Evolutionary conservation across 1,140 invertebrate species (phyloP).

Genomic region (Asbolus verrucosus): DNA sequence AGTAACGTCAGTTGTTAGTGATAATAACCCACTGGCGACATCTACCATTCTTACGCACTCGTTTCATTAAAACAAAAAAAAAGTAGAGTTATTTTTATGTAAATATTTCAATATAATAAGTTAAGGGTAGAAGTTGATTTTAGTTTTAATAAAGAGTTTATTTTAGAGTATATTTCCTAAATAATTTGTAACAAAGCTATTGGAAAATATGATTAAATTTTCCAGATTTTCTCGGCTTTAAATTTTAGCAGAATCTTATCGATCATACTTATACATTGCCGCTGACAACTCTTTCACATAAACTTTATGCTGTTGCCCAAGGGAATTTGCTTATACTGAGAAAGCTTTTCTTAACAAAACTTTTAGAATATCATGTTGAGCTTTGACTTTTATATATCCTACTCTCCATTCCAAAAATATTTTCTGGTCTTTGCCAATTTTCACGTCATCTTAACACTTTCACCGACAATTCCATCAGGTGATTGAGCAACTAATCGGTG

Average conservation of each 20-base stretch:
- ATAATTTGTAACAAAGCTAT: slow-evolving; percentile 52
- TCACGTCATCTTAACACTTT: slow-evolving; percentile 10
- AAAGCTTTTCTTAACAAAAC: slow-evolving; percentile 59
- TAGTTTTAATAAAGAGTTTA: slow-evolving; percentile 43
- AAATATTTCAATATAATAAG: slow-evolving; percentile 24
- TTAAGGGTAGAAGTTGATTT: slow-evolving; percentile 26
- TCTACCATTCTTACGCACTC: neutral
- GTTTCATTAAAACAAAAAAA: too few relatives aligned
- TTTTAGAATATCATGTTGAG: slow-evolving; percentile 58
- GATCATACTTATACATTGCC: slow-evolving; percentile 58
- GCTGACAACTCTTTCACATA: slow-evolving; percentile 63
- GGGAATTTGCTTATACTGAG: slow-evolving; percentile 59
- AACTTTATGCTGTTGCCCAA: slow-evolving; percentile 57
- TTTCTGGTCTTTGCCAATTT: slow-evolving; percentile 33
- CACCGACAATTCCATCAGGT: neutral
- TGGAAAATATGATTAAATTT: slow-evolving; percentile 56
- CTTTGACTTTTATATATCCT: slow-evolving; percentile 58
- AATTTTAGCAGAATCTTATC: slow-evolving; percentile 56
- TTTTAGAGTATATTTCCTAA: slow-evolving; percentile 48
- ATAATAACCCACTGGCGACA: slow-evolving; percentile 20
- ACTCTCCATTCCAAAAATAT: slow-evolving; percentile 53
- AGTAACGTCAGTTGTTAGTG: neutral
- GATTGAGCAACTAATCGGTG: neutral
- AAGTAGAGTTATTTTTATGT: too few relatives aligned
- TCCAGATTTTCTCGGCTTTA: slow-evolving; percentile 48